These are phyloP conservation scores for Todiramphus saurophagus DNA, from an alignment of 2,113 vertebrate genomes.

Conservation along the genomic window DNA sequence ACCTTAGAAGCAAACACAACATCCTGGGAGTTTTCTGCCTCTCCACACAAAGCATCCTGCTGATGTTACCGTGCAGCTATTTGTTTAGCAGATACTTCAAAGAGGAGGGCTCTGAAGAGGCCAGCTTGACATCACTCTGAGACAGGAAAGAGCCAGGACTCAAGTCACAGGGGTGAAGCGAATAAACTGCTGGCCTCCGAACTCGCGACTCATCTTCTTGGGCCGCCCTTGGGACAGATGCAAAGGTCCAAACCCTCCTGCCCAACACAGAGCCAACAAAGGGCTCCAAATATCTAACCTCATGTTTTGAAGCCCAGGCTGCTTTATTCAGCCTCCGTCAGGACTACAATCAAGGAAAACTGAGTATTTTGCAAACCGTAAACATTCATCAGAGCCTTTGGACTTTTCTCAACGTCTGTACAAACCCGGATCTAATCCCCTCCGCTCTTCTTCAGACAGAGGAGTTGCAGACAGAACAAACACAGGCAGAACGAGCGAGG, in stretches of 20 bases:
- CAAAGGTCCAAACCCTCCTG: background rate
- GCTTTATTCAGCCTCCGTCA: background rate
- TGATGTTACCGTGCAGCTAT: background rate
- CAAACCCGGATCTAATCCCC: background rate
- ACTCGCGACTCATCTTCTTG: background rate
- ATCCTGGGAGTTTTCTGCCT: background rate
- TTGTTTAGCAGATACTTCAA: background rate
- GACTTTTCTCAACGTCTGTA: background rate
- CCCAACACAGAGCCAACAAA: background rate
- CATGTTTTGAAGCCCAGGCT: background rate
- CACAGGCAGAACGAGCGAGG: rapidly evolving
- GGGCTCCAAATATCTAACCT: background rate
- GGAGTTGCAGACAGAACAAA: background rate
- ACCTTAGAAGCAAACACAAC: background rate
- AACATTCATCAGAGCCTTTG: background rate
- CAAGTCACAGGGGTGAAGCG: background rate
- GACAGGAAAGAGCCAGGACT: background rate
- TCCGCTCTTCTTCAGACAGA: background rate
- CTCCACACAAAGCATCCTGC: background rate
- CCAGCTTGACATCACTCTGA: background rate
- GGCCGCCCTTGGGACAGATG: background rate
- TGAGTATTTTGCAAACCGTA: background rate
- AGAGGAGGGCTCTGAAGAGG: background rate
- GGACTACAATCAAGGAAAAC: background rate
- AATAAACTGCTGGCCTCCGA: background rate